Evolutionary conservation across 2,888 invertebrate species (phyloP).

Genomic region (Syrista parreyssii): DNA sequence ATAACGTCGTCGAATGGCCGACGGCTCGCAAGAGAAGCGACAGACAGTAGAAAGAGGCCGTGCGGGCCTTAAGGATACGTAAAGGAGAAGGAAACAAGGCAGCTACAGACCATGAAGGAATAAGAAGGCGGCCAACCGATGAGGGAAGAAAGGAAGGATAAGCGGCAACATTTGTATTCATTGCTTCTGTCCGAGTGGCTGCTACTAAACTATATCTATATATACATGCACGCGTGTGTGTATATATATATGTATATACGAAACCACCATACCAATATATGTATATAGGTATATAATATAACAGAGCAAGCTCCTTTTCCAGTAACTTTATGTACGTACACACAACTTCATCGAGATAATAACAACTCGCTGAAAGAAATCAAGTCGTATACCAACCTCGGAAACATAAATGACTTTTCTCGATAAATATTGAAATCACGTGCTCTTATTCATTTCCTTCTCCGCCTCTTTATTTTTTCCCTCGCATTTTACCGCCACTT

Average conservation of each 20-base stretch:
- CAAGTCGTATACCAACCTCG: slow-evolving; percentile 2
- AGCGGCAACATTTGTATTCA: slow-evolving; percentile 22
- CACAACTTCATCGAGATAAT: slow-evolving; percentile 1
- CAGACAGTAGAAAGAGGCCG: slow-evolving; percentile 18
- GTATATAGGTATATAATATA: too few species aligned
- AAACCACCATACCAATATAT: too few species aligned
- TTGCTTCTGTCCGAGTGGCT: slow-evolving; percentile 21
- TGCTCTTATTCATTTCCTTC: too few species aligned
- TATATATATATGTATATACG: neutral
- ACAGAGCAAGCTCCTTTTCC: too few species aligned
- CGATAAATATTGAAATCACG: slow-evolving; percentile 6
- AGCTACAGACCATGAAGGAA: neutral
- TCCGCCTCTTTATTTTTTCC: neutral
- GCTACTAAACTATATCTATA: neutral
- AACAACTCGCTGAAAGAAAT: neutral
- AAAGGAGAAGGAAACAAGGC: too few species aligned
- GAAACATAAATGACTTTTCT: neutral
- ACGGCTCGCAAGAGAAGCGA: slow-evolving; percentile 23
- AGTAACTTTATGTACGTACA: neutral
- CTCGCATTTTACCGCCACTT: neutral
- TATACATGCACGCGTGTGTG: neutral
- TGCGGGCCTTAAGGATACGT: too few species aligned
- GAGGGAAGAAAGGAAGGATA: slow-evolving; percentile 16
- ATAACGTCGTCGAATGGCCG: neutral
- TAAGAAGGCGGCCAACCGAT: neutral